Percentiles rank a stretch among this genome's conserved stretches.
Conservation (phyloP, 2,113 vertebrate species). For the Pungitius pungitius region DNA sequence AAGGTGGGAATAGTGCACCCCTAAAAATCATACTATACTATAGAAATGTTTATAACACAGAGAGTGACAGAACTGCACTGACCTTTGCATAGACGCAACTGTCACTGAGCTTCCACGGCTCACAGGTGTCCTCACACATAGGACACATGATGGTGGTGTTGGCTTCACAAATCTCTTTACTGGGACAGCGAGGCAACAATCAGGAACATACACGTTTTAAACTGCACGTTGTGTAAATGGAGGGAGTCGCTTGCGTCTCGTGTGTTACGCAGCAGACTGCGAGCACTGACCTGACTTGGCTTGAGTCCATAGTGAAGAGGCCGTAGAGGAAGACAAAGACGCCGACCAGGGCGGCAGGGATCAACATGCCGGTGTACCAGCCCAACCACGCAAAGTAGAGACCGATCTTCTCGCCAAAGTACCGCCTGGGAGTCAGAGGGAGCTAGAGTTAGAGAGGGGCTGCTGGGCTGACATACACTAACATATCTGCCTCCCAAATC, state of each 20-base stretch:
- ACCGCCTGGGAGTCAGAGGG: constrained; percentile 81
- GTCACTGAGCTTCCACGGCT: constrained; percentile 90
- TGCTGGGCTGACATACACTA: not conserved
- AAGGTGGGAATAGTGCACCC: not conserved
- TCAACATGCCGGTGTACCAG: constrained; percentile 99
- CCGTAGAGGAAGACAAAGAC: constrained; percentile 98
- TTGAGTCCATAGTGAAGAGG: constrained; percentile 96
- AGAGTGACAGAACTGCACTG: constrained; percentile 14
- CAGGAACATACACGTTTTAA: not conserved
- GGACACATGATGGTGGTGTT: constrained; percentile 96
- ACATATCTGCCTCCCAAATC: constrained; percentile 25
- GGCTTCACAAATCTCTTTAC: constrained; percentile 96
- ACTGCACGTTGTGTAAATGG: not conserved
- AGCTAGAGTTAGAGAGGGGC: no score
- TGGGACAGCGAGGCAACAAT: constrained; percentile 58
- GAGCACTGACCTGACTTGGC: constrained; percentile 93
- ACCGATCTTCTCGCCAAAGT: constrained; percentile 99
- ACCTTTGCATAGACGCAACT: constrained; percentile 98
- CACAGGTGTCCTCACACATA: constrained; percentile 94
- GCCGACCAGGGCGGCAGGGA: constrained; percentile 94
- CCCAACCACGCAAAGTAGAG: constrained; percentile 98
- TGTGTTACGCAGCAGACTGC: no score
- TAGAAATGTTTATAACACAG: not conserved
- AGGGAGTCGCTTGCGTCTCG: not conserved
- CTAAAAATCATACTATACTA: no score